Percentiles rank a stretch among this genome's conserved stretches.
These are phyloP conservation scores for Halocaridina rubra DNA, from an alignment of 2,888 invertebrate genomes.

Conservation along the genomic window DNA sequence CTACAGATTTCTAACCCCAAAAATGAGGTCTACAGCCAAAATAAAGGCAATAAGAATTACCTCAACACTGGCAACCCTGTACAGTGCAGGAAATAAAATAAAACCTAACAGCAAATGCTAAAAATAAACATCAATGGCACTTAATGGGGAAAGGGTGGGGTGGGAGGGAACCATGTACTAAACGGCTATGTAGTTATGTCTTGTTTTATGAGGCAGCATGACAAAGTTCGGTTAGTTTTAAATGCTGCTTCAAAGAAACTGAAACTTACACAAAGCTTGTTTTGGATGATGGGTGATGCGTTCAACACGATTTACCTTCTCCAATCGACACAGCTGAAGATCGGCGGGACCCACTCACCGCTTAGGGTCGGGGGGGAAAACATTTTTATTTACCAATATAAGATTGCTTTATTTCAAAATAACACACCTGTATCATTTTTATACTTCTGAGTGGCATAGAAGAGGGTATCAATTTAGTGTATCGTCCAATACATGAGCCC, in stretches of 20 bases:
- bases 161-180: constrained; percentile 26
- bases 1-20: too few relatives aligned
- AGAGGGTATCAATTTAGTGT: too few relatives aligned
- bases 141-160: neutral
- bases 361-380: constrained; percentile 13
- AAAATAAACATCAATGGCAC: constrained; percentile 15
- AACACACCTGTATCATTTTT: too few relatives aligned
- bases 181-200: constrained; percentile 17
- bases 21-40: too few relatives aligned
- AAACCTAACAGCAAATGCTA: constrained; percentile 4
- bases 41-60: too few relatives aligned
- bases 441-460: too few relatives aligned
- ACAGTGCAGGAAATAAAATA: neutral
- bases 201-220: constrained; percentile 30
- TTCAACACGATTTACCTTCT: constrained; percentile 62
- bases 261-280: constrained; percentile 57
- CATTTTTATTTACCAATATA: constrained; percentile 25
- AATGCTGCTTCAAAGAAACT: constrained; percentile 29
- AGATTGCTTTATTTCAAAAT: too few relatives aligned
- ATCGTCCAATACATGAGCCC: too few relatives aligned
- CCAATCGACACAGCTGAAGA: constrained; percentile 60
- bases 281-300: constrained; percentile 45
- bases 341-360: constrained; percentile 58
- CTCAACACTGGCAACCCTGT: too few relatives aligned
- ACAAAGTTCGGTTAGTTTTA: constrained; percentile 36